Base-by-base conservation (phyloP, 2,888 invertebrate species). In the Drosophila villosipedis region DNA sequence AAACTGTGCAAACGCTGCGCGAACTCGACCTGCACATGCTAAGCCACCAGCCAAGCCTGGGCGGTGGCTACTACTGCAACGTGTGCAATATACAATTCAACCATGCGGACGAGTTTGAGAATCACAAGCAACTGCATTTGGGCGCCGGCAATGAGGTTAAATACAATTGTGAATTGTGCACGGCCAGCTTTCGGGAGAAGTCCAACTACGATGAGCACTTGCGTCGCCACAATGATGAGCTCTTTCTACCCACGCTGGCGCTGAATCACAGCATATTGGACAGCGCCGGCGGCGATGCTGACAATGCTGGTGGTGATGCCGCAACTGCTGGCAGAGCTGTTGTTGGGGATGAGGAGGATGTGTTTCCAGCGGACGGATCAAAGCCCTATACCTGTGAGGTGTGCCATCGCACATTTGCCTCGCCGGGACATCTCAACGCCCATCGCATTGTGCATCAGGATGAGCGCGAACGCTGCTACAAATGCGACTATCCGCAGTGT, bases 101-200 rank as follows among this genome's bases (percentile, higher is more conserved):
- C 57, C 90, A 80, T 41, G 80, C 83, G 33, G 91, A 90, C 30
- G 91, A 91, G 60, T 91, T 91, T 41, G 82, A 85, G 39, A 84
- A 80, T 4, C 92, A 92, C 72, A 91, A 92, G 43, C 91, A 90
- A 39, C 59, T 88, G 43, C 91, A 92, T 65, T 47, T 85, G 65
- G 81, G 83, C 43, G 66, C 77, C 35, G 81, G 81, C n/a, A 90
- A 87, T 37, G 91, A 92, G 47, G 78, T 89, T 2, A 91, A 91
- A 57, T 92, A 83, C 58, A 89, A 90, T 50, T 92, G 92, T 39
- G 92, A 92, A 49, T 67, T 92, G 66, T 92, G 92, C 68, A 90
- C 92, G 28, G 92, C 92, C 31, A 92, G 91, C 63, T 92, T 92
- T 80, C 85, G 92, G 5, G 92, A 92, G 68, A 92, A 92, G 65